Percentiles rank a stretch among this genome's conserved stretches.
phyloP scores from a whole-genome alignment of 2,888 invertebrate species.

The Thysanoteuthis rhombus region DNA sequence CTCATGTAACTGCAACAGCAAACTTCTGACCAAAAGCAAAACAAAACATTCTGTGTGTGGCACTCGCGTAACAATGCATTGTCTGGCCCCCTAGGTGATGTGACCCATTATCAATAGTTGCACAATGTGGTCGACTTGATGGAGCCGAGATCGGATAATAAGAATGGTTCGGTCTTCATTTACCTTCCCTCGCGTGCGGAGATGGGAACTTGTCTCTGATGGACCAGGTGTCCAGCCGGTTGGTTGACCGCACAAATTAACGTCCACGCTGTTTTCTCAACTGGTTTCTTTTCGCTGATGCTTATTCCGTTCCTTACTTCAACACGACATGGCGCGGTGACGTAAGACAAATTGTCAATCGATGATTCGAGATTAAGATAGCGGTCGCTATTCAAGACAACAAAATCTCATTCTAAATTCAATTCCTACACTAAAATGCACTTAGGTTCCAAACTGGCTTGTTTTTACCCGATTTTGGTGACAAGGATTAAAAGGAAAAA shows the following conservation, averaged over 20 bases:
- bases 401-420: no score
- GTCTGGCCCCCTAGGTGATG: background rate
- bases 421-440: background rate
- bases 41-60: background rate
- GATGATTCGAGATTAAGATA: background rate
- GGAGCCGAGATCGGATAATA: background rate
- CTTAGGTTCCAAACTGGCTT: background rate
- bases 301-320: background rate
- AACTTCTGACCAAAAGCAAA: background rate
- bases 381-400: background rate
- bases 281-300: background rate
- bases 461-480: background rate
- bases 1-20: background rate
- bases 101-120: background rate
- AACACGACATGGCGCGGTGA: background rate
- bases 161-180: background rate
- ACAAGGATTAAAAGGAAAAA: background rate
- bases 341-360: background rate
- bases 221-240: slow-evolving; percentile 12
- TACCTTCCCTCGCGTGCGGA: background rate
- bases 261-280: background rate
- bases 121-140: background rate
- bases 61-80: background rate
- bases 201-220: background rate
- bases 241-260: background rate